Base-by-base conservation (phyloP, 2,888 invertebrate genomes). In the Nematopogon swammerdamellus region DNA sequence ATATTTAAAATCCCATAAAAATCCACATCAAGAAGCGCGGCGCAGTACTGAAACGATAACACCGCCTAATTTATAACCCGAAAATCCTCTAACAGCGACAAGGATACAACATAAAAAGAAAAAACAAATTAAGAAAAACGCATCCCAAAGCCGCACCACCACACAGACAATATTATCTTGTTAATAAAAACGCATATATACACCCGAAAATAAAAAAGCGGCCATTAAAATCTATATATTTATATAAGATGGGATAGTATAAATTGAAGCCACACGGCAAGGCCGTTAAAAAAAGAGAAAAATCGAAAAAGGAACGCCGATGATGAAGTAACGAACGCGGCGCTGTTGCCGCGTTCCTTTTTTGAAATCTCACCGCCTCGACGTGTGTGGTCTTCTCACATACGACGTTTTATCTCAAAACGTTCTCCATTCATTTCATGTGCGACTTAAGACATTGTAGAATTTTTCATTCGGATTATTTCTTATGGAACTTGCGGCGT, bases 151-250 rank as follows among this genome's bases (percentile, higher is more conserved):
- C 25, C 25, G 25, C 25, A 25, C 25, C 25, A 25, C 4, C 25
- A 25, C 25, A 25, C 25, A 6, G 25, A 25, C 25, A 10, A 25
- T 10, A 25, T 25, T 25, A 25, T 25, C 25, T 25, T 25, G 25
- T 36, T 14, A 6, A 36, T 36, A 36, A 36, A 36, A 36, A 36
- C 36, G 36, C 36, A 14, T 36, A 36, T 36, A 14, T 36, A 36
- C 25, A 10, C 11, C 14, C 8, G 36, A 36, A 14, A 36, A 36
- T 36, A 36, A 72, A 73, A 73, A 68, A 63, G 60, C 62, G 59
- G 63, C 71, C 63, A 73, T 77, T 75, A 76, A 74, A 62, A 76
- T 77, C 76, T 76, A 75, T 77, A 79, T 76, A 75, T 79, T 79
- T 77, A 74, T 70, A 72, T 75, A 76, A 75, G 51, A 53, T 50